Conservation (phyloP, 2,113 vertebrate genomes). For the Odobenus rosmarus region DNA sequence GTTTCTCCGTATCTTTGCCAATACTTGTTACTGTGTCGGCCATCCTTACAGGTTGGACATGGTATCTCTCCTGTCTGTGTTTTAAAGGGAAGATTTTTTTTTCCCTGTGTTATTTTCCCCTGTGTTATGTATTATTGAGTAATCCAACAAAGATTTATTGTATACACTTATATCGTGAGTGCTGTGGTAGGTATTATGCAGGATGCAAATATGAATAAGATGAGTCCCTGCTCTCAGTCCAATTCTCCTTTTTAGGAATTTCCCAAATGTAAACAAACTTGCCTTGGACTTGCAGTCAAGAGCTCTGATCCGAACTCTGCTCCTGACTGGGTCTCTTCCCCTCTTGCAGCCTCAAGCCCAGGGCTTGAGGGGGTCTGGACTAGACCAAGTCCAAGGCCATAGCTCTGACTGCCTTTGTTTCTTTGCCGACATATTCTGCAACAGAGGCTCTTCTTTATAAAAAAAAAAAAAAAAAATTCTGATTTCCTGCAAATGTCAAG, state of each 20-base stretch:
- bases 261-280: background rate
- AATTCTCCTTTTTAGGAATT: background rate
- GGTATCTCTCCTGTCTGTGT: background rate
- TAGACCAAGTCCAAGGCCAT: background rate
- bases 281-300: background rate
- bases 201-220: background rate
- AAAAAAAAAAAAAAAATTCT: background rate
- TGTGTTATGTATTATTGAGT: background rate
- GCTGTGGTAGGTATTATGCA: background rate
- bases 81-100: background rate
- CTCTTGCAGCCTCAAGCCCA: background rate
- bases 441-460: background rate
- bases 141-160: background rate
- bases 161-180: background rate
- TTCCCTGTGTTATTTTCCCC: background rate
- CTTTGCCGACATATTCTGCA: conserved; percentile 13
- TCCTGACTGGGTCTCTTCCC: background rate
- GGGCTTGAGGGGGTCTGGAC: background rate
- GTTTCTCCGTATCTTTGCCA: background rate
- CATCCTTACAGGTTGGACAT: background rate
- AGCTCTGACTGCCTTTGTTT: background rate
- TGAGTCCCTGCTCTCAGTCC: background rate
- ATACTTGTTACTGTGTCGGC: background rate
- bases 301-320: background rate
- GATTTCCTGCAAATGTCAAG: background rate